These are phyloP conservation scores for Pangasianodon gigas DNA, from an alignment of 2,113 vertebrate genomes.

Conservation along the genomic window DNA sequence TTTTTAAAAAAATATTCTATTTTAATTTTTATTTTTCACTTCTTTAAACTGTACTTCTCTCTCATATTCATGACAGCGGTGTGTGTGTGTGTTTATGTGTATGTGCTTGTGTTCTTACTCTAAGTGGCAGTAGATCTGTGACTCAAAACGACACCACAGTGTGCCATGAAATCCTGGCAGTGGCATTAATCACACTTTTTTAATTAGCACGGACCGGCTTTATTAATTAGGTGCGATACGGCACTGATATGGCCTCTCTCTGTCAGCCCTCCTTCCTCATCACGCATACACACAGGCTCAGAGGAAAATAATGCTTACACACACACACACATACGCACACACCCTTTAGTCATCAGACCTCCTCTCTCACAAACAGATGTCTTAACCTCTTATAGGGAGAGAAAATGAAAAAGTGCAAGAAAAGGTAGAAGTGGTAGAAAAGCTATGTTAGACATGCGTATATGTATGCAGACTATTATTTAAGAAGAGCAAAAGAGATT, in stretches of 20 bases:
- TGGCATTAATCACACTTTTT: constrained; percentile 69
- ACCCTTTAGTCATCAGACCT: constrained; percentile 44
- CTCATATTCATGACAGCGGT: constrained; percentile 36
- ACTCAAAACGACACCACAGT: constrained; percentile 48
- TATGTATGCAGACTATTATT: neutral
- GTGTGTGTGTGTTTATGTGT: constrained; percentile 29
- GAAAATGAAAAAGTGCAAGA: constrained; percentile 31
- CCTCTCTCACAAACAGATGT: constrained; percentile 46
- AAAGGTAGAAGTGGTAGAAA: neutral
- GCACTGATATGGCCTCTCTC: constrained; percentile 57
- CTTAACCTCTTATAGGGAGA: constrained; percentile 36
- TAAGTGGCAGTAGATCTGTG: constrained; percentile 40
- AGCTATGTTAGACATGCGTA: neutral
- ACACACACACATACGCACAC: constrained; percentile 50
- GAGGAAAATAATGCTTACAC: constrained; percentile 32
- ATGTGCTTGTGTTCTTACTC: constrained; percentile 43
- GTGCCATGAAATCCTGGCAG: constrained; percentile 57
- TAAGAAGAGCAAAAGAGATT: neutral
- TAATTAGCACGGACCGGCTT: constrained; percentile 66
- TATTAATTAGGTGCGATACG: constrained; percentile 68
- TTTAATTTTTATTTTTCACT: constrained; percentile 12
- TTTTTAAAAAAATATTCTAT: constrained; percentile 17
- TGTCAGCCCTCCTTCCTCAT: constrained; percentile 57
- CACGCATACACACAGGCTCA: constrained; percentile 46
- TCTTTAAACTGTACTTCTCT: constrained; percentile 25